Conservation (phyloP, 2,888 invertebrate species). For the Cheilosia grossa region DNA sequence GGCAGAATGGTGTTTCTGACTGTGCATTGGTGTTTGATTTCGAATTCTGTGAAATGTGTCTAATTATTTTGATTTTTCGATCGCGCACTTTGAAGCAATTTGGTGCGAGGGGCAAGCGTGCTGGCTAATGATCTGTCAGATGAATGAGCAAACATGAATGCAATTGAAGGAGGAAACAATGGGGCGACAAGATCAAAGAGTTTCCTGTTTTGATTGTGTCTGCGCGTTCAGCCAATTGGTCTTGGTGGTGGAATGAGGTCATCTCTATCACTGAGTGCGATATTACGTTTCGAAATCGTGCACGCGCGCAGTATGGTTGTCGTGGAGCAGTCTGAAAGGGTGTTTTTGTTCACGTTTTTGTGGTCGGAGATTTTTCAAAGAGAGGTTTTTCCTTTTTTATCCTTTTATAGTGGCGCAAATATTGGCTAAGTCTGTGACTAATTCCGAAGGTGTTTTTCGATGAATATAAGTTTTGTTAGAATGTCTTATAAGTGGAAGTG, state of each 20-base stretch:
- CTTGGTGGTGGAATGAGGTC: conserved; percentile 7
- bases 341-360: not conserved
- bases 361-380: no score
- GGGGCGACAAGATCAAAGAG: conserved; percentile 36
- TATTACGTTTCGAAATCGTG: not conserved
- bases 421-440: no score
- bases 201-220: conserved; percentile 13
- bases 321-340: not conserved
- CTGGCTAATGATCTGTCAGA: conserved; percentile 37
- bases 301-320: not conserved
- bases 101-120: not conserved
- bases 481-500: no score
- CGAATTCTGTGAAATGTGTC: conserved; percentile 53
- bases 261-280: not conserved
- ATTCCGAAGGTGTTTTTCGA: no score
- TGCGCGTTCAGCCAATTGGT: not conserved
- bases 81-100: conserved; percentile 18
- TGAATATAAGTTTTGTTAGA: no score
- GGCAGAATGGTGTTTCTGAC: not conserved
- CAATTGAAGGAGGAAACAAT: conserved; percentile 16
- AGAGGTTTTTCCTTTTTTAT: no score
- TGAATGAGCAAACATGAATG: conserved; percentile 14
- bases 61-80: conserved; percentile 52
- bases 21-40: conserved; percentile 43
- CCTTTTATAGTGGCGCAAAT: no score